Percentiles rank a stretch among this genome's conserved stretches.
Evolutionary conservation across 1,140 invertebrate genomes (phyloP).

Genomic region (Drosophila takahashii): DNA sequence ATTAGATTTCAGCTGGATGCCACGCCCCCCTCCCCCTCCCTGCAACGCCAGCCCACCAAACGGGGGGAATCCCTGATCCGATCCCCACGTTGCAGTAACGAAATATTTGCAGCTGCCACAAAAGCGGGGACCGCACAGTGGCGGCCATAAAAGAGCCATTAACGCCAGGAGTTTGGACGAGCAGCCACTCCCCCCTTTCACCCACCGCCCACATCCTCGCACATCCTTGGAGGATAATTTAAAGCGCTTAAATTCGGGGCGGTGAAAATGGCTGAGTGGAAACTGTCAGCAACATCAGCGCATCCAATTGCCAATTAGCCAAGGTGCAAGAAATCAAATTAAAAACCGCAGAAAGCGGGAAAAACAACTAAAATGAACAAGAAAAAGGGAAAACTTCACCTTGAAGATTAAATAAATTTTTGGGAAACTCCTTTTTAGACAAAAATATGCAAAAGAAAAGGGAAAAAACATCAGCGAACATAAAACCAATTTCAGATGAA

Average conservation of each 20-base stretch:
- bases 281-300: conserved; percentile 60
- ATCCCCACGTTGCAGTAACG: conserved; percentile 17
- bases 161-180: conserved; percentile 68
- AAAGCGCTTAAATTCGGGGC: conserved; percentile 66
- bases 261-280: conserved; percentile 20
- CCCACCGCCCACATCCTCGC: not conserved
- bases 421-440: not conserved
- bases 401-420: conserved; percentile 10
- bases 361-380: not conserved
- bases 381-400: not conserved
- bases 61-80: not conserved
- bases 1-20: conserved; percentile 68
- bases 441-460: conserved; percentile 15
- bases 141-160: conserved; percentile 77
- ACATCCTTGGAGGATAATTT: conserved; percentile 33
- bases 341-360: conserved; percentile 31
- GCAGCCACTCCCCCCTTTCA: conserved; percentile 1
- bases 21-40: conserved; percentile 1
- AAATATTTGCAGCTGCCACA: conserved; percentile 72
- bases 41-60: not conserved
- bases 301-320: conserved; percentile 71
- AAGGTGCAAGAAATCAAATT: conserved; percentile 67
- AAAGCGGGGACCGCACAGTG: conserved; percentile 65
- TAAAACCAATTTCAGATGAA: conserved; percentile 70
- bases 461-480: conserved; percentile 39